phyloP scores from a whole-genome alignment of 1,140 invertebrate genomes.

The Bombus consobrinus region DNA sequence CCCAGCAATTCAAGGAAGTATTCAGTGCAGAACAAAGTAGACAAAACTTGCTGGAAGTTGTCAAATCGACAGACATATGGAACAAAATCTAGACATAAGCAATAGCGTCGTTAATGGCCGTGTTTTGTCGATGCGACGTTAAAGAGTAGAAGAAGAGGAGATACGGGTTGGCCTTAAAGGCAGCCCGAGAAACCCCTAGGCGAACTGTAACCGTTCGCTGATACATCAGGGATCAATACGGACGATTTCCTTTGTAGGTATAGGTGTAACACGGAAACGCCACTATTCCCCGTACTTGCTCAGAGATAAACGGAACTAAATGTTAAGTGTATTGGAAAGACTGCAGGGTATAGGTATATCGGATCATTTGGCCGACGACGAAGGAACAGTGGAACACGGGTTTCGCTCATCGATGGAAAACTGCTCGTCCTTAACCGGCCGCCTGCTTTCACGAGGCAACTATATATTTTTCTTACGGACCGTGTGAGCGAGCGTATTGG shows the following conservation, averaged over 20 bases:
- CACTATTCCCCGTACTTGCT: not conserved
- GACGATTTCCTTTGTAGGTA: not conserved
- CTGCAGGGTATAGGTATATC: not conserved
- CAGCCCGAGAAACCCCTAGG: too few species aligned
- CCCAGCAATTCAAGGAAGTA: too few species aligned
- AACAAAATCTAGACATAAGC: too few species aligned
- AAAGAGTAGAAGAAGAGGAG: too few species aligned
- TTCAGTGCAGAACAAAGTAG: too few species aligned
- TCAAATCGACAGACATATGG: too few species aligned
- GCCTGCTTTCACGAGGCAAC: not conserved
- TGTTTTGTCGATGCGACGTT: too few species aligned
- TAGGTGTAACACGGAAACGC: not conserved
- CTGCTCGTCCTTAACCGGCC: constrained; percentile 18
- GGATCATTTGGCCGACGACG: not conserved
- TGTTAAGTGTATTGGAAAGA: constrained; percentile 41
- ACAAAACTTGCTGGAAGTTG: too few species aligned
- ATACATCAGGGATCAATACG: constrained; percentile 2
- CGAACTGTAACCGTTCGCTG: not conserved
- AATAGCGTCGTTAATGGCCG: not conserved
- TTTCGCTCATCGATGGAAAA: constrained; percentile 19
- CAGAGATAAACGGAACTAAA: constrained; percentile 21
- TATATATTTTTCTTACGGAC: constrained; percentile 52
- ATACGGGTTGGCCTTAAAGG: not conserved
- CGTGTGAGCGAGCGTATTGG: constrained; percentile 30
- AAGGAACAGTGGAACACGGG: not conserved